phyloP scores from a whole-genome alignment of 2,113 vertebrate species.

The Synchiropus splendidus region DNA sequence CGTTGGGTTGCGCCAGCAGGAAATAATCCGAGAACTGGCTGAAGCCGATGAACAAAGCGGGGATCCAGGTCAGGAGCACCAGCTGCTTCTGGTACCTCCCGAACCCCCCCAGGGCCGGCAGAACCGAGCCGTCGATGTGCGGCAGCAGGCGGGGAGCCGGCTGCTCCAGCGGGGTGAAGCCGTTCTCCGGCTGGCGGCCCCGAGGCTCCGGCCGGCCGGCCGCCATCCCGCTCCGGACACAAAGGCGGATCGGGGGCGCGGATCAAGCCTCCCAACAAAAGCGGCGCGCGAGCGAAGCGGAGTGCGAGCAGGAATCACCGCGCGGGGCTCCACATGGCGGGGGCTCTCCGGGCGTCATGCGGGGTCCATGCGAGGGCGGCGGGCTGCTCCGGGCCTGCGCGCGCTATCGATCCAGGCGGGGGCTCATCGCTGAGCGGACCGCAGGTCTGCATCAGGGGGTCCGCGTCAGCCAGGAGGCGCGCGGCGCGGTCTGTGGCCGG shows the following conservation, averaged over 20 bases:
- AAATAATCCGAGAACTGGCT: conserved; percentile 97
- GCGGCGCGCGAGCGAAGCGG: too few relatives aligned
- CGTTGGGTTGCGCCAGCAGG: conserved; percentile 81
- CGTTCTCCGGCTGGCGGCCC: conserved; percentile 65
- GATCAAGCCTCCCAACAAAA: conserved; percentile 25
- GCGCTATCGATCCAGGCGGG: conserved; percentile 64
- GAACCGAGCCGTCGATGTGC: conserved; percentile 83
- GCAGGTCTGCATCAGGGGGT: conserved; percentile 34
- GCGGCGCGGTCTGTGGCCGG: conserved; percentile 3
- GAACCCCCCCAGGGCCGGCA: conserved; percentile 87
- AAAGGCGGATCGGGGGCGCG: conserved; percentile 38
- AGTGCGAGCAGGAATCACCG: conserved; percentile 31
- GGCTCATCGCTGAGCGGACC: conserved; percentile 38
- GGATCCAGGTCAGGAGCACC: conserved; percentile 93
- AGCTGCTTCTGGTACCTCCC: conserved; percentile 82
- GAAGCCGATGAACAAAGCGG: conserved; percentile 89
- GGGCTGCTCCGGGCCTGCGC: conserved; percentile 23
- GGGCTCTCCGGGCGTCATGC: conserved; percentile 12
- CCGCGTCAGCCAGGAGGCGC: conserved; percentile 7
- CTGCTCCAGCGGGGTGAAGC: conserved; percentile 57
- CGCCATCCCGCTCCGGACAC: conserved; percentile 62
- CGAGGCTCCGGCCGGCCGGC: conserved; percentile 54
- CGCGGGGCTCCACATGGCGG: conserved; percentile 37
- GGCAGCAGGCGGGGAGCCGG: conserved; percentile 68
- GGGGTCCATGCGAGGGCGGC: conserved; percentile 42